Evolutionary conservation across 2,113 vertebrate genomes (phyloP).

Genomic region (Salminus brasiliensis): DNA sequence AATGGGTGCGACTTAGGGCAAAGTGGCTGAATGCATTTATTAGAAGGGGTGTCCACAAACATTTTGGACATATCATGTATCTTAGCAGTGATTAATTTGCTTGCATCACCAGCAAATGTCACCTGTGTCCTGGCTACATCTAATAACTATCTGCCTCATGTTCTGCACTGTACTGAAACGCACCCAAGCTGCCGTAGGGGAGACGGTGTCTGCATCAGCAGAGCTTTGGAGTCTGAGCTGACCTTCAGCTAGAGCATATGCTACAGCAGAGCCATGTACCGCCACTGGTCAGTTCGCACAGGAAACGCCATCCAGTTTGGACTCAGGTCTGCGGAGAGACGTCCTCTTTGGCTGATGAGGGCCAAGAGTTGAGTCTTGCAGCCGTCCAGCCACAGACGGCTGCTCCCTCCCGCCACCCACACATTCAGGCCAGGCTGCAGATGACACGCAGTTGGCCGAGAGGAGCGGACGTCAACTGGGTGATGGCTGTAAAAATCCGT

Average conservation of each 20-base stretch:
- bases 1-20: too few species aligned
- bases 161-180: slow-evolving; percentile 41
- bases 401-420: slow-evolving; percentile 65
- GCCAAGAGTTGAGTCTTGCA: slow-evolving; percentile 65
- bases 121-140: slow-evolving; percentile 42
- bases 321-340: slow-evolving; percentile 68
- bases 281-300: slow-evolving; percentile 25
- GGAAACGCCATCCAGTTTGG: slow-evolving; percentile 70
- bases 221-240: slow-evolving; percentile 57
- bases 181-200: slow-evolving; percentile 34
- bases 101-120: slow-evolving; percentile 24
- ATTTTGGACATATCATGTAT: too few species aligned
- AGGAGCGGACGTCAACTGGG: slow-evolving; percentile 69
- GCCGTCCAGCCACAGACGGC: slow-evolving; percentile 63
- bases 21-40: too few species aligned
- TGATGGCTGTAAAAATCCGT: slow-evolving; percentile 76
- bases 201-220: slow-evolving; percentile 40
- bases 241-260: slow-evolving; percentile 79
- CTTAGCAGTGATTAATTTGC: slow-evolving; percentile 9
- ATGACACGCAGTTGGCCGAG: slow-evolving; percentile 69
- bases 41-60: too few species aligned
- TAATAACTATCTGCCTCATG: slow-evolving; percentile 31
- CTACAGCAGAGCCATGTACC: slow-evolving; percentile 51
- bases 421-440: slow-evolving; percentile 64
- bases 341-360: slow-evolving; percentile 74